These are phyloP conservation scores for Mungos mungo DNA, from an alignment of 2,113 vertebrate genomes.

Conservation along the genomic window DNA sequence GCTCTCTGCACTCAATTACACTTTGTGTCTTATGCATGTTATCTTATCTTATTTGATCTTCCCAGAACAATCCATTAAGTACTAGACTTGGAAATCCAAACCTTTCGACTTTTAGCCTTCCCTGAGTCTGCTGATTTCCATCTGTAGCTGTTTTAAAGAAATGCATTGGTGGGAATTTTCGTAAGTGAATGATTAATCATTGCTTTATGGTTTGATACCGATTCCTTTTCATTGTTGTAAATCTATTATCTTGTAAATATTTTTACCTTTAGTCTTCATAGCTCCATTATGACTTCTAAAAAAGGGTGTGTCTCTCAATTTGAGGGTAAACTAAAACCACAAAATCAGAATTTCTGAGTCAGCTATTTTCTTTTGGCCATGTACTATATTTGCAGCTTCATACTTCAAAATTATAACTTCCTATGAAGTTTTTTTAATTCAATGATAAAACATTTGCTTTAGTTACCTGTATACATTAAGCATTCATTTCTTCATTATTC, in stretches of 20 bases:
- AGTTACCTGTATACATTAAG: not conserved
- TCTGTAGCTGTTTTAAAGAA: slow-evolving; percentile 53
- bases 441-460: slow-evolving; percentile 19
- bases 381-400: slow-evolving; percentile 15
- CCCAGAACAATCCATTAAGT: not conserved
- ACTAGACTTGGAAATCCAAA: not conserved
- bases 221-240: slow-evolving; percentile 47
- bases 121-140: not conserved
- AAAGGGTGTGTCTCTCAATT: not conserved
- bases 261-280: slow-evolving; percentile 56
- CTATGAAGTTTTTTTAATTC: not conserved
- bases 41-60: slow-evolving; percentile 12
- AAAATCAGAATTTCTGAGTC: slow-evolving; percentile 43
- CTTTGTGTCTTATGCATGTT: slow-evolving; percentile 7
- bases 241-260: slow-evolving; percentile 56
- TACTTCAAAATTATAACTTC: slow-evolving; percentile 29
- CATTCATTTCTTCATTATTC: slow-evolving; percentile 24
- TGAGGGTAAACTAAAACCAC: slow-evolving; percentile 41
- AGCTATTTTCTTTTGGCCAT: slow-evolving; percentile 24
- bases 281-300: not conserved
- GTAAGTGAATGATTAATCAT: slow-evolving; percentile 63
- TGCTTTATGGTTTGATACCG: slow-evolving; percentile 9
- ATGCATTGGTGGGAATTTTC: slow-evolving; percentile 13
- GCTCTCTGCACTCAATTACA: not conserved
- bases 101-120: slow-evolving; percentile 3